These are phyloP conservation scores for Echiichthys vipera DNA, from an alignment of 2,797 vertebrate species.

Conservation along the genomic window DNA sequence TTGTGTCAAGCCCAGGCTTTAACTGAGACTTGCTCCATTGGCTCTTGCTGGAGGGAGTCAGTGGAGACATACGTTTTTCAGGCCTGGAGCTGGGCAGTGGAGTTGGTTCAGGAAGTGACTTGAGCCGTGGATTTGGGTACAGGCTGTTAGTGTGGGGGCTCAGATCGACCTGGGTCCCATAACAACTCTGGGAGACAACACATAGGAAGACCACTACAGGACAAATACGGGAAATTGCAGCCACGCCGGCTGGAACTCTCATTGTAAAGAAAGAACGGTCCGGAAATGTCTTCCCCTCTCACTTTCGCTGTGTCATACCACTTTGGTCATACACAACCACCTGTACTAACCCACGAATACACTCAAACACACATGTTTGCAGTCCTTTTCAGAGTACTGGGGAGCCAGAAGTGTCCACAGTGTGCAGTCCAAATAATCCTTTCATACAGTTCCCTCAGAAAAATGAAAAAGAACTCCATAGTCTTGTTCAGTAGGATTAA, in stretches of 20 bases:
- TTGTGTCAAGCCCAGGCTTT: conserved; percentile 11
- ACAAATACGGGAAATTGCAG: conserved; percentile 85
- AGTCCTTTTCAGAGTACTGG: conserved; percentile 2
- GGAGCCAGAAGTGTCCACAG: not conserved
- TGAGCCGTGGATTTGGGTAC: conserved; percentile 15
- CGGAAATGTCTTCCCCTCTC: conserved; percentile 45
- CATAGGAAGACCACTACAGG: conserved; percentile 92
- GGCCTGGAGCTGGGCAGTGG: not conserved
- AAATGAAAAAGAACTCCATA: conserved; percentile 18
- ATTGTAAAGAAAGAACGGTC: conserved; percentile 86
- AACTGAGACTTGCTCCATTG: conserved; percentile 14
- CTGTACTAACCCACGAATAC: not conserved
- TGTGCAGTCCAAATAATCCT: conserved; percentile 9
- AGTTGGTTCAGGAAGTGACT: conserved; percentile 24
- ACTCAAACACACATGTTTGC: not conserved
- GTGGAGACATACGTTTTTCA: conserved; percentile 1
- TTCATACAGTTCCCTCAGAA: conserved; percentile 9
- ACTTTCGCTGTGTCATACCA: conserved; percentile 49
- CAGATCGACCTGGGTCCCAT: conserved; percentile 76
- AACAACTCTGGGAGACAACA: conserved; percentile 89
- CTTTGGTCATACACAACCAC: conserved; percentile 18
- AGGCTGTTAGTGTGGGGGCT: conserved; percentile 26
- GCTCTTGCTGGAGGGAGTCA: conserved; percentile 10
- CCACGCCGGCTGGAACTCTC: conserved; percentile 86
- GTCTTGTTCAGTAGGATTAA: not conserved